Evolutionary conservation across 2,888 invertebrate species (phyloP).

Genomic region (Campoletis raptor): DNA sequence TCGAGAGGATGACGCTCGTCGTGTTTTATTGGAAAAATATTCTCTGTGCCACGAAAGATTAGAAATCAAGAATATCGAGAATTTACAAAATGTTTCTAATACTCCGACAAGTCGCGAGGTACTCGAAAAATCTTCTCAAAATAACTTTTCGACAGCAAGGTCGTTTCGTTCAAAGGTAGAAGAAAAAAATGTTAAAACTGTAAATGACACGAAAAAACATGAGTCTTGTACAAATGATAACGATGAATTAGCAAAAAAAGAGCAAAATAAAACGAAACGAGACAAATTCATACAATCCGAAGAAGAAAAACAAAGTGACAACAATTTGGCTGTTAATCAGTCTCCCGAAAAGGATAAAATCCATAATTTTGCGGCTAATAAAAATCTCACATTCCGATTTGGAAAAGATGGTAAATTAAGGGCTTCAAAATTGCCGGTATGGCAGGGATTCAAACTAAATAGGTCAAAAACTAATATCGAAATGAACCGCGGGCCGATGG

Average conservation of each 20-base stretch:
- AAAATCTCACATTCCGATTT: not conserved
- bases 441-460: slow-evolving; percentile 25
- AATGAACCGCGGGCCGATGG: not conserved
- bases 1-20: not conserved
- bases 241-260: not conserved
- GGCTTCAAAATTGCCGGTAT: slow-evolving; percentile 54
- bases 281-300: not conserved
- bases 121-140: too few species aligned
- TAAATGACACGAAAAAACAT: not conserved
- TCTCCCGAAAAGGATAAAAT: not conserved
- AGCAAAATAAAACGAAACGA: not conserved
- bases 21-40: not conserved
- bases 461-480: not conserved
- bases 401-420: not conserved
- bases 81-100: slow-evolving; percentile 20
- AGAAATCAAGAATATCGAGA: slow-evolving; percentile 7
- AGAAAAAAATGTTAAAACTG: not conserved
- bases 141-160: too few species aligned
- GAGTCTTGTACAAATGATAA: not conserved
- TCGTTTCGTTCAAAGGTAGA: not conserved
- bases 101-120: not conserved
- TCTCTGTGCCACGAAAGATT: not conserved
- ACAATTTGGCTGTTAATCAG: slow-evolving; percentile 18
- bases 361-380: not conserved
- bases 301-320: not conserved